Conservation (phyloP, 2,888 invertebrate species). For the Caenorhabditis macrosperma region DNA sequence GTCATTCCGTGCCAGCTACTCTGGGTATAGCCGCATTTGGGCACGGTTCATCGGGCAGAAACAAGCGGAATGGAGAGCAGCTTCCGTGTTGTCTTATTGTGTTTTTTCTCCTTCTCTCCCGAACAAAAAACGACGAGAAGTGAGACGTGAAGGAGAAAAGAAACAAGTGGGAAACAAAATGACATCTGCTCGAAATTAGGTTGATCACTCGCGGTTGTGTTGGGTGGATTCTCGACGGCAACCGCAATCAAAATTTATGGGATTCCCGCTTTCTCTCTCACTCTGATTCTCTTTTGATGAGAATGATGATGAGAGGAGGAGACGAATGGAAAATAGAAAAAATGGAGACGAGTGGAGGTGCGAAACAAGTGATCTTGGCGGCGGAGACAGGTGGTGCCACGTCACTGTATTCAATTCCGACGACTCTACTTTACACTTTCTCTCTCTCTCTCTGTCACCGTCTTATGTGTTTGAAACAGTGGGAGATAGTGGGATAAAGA, state of each 20-base stretch:
- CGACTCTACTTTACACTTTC: conserved; percentile 41
- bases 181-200: conserved; percentile 50
- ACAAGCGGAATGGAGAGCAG: conserved; percentile 23
- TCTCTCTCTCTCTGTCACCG: conserved; percentile 29
- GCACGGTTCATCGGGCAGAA: conserved; percentile 38
- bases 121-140: background rate
- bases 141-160: background rate
- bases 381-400: conserved; percentile 35
- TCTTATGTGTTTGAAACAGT: conserved; percentile 5
- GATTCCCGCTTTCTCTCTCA: conserved; percentile 25
- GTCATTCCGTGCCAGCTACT: conserved; percentile 7
- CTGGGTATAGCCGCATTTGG: conserved; percentile 17
- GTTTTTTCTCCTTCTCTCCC: background rate
- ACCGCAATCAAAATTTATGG: conserved; percentile 58
- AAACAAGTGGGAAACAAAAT: conserved; percentile 6
- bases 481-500: background rate
- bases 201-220: conserved; percentile 32
- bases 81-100: conserved; percentile 38
- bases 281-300: conserved; percentile 26
- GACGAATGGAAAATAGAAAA: conserved; percentile 21
- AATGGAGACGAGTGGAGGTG: conserved; percentile 33
- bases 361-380: conserved; percentile 33
- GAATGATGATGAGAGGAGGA: conserved; percentile 6
- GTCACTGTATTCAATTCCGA: conserved; percentile 28
- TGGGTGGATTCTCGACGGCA: conserved; percentile 17